phyloP scores from a whole-genome alignment of 1,140 invertebrate species.

The Magallana gigas region DNA sequence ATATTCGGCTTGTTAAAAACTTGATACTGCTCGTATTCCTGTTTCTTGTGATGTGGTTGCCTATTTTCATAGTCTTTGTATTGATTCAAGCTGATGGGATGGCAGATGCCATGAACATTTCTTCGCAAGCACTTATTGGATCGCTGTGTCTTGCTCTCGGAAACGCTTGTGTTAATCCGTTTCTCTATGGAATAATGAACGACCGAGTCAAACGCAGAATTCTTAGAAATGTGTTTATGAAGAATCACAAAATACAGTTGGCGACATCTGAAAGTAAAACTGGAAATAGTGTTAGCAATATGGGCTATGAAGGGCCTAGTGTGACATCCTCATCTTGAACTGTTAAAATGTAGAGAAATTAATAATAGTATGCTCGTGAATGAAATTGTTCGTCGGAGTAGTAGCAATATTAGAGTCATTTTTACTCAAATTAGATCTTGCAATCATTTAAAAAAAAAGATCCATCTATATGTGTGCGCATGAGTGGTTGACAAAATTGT shows the following conservation, averaged over 20 bases:
- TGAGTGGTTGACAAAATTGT: no score
- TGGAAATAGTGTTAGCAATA: background rate
- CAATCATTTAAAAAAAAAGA: no score
- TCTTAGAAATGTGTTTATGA: conserved; percentile 1
- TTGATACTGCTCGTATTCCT: conserved; percentile 67
- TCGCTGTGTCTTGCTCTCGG: conserved; percentile 58
- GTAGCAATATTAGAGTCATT: no score
- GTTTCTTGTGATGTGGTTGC: conserved; percentile 72
- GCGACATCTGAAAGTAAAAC: background rate
- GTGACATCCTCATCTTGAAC: background rate
- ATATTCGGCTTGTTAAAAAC: conserved; percentile 65
- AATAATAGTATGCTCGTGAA: background rate
- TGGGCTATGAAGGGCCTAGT: background rate
- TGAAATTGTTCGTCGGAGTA: no score
- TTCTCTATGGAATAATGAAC: conserved; percentile 70
- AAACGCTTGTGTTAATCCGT: conserved; percentile 71
- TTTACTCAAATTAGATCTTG: no score
- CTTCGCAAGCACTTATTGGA: conserved; percentile 63
- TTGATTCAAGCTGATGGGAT: conserved; percentile 61
- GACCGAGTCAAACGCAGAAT: conserved; percentile 48
- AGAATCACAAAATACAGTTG: conserved; percentile 7
- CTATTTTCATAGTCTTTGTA: conserved; percentile 67
- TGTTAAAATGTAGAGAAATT: background rate
- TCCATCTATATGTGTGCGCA: no score
- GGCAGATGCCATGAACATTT: conserved; percentile 54